phyloP scores from a whole-genome alignment of 2,797 vertebrate genomes.

The Acrossocheilus fasciatus region DNA sequence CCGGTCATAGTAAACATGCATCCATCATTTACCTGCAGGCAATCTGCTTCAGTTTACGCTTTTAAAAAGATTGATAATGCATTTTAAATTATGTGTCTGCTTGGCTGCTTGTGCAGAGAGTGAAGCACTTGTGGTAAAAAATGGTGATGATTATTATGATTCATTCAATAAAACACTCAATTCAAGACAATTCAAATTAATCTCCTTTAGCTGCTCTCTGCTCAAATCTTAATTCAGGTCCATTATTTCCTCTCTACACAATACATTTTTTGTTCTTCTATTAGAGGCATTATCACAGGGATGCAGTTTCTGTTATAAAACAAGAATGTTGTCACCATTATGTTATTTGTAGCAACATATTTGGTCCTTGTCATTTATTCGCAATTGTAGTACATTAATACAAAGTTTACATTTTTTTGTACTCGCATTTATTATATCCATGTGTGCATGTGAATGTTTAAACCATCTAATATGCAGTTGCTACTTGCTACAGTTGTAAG shows the following conservation, averaged over 20 bases:
- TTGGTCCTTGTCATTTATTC: background rate
- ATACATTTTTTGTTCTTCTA: background rate
- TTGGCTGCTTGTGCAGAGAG: background rate
- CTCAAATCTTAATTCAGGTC: background rate
- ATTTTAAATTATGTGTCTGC: constrained; percentile 14
- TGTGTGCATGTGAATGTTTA: constrained; percentile 17
- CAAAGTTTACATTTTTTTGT: background rate
- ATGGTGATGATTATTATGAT: constrained; percentile 10
- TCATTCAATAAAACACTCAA: constrained; percentile 13
- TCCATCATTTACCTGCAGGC: constrained; percentile 31
- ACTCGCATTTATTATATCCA: background rate
- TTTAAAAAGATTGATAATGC: constrained; percentile 13
- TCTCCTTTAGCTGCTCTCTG: background rate
- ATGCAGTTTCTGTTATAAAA: constrained; percentile 15
- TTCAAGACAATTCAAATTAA: constrained; percentile 15
- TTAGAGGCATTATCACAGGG: background rate
- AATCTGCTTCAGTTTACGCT: constrained; percentile 16
- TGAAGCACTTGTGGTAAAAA: background rate
- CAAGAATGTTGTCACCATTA: background rate
- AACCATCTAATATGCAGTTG: constrained; percentile 16
- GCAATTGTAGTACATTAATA: background rate
- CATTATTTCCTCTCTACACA: constrained; percentile 4
- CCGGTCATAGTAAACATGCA: constrained; percentile 13
- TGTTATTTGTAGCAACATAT: background rate
- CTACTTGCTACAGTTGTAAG: background rate